Percentiles rank a stretch among this genome's conserved stretches.
phyloP scores from a whole-genome alignment of 2,113 vertebrate species.

The Geococcyx californianus region DNA sequence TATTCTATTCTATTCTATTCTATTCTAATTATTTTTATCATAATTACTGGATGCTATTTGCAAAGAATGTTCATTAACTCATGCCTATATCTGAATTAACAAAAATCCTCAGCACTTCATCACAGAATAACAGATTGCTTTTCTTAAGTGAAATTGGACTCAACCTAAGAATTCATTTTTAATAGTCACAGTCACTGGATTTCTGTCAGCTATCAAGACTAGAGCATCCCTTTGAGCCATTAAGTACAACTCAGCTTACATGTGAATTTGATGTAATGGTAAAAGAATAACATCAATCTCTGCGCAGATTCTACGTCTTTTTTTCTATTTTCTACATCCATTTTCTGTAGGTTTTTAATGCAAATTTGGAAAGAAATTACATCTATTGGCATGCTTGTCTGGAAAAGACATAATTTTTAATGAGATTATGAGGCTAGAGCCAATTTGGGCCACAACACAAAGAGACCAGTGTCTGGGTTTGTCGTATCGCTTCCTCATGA shows the following conservation, averaged over 20 bases:
- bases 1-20: not conserved
- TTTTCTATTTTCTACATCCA: not conserved
- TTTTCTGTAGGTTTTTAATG: not conserved
- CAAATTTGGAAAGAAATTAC: not conserved
- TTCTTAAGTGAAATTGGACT: not conserved
- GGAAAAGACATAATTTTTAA: not conserved
- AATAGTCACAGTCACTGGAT: not conserved
- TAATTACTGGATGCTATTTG: not conserved
- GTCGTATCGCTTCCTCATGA: not conserved
- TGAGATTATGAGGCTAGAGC: not conserved
- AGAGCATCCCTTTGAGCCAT: not conserved
- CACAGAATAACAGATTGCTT: not conserved
- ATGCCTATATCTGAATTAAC: not conserved
- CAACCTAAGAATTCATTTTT: not conserved
- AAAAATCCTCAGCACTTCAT: not conserved
- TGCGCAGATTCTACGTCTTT: not conserved
- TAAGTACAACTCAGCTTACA: not conserved
- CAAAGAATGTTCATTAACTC: not conserved
- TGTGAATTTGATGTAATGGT: not conserved
- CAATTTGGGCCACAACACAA: not conserved
- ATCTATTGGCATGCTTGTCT: not conserved
- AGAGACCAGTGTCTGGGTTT: not conserved
- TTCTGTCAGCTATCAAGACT: not conserved
- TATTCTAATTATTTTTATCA: not conserved
- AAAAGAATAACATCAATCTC: not conserved